Percentiles rank a stretch among this genome's conserved stretches.
phyloP scores from a whole-genome alignment of 2,888 invertebrate species.

The Camptogramma bilineatum region DNA sequence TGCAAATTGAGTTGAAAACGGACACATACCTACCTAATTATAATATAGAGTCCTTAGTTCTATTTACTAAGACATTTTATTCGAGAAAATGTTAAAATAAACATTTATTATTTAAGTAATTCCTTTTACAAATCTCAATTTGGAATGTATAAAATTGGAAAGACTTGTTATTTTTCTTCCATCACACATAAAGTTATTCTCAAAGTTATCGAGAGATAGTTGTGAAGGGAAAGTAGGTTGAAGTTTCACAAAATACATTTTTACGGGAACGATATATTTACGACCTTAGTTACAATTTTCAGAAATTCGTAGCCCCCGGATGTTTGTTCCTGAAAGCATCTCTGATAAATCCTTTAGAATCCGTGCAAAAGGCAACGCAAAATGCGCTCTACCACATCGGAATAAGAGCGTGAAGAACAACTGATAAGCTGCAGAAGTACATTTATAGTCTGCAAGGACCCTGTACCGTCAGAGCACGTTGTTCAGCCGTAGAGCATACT shows the following conservation, averaged over 20 bases:
- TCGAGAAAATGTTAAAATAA: no score
- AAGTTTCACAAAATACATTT: no score
- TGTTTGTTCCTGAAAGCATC: slow-evolving; percentile 42
- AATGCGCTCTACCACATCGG: slow-evolving; percentile 31
- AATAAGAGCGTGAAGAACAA: slow-evolving; percentile 33
- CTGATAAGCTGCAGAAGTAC: slow-evolving; percentile 55
- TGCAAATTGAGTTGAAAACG: neutral
- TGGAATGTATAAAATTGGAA: no score
- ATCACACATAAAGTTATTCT: no score
- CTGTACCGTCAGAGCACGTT: slow-evolving; percentile 49
- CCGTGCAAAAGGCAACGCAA: slow-evolving; percentile 20
- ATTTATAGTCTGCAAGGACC: slow-evolving; percentile 57
- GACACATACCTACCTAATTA: no score
- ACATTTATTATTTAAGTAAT: no score
- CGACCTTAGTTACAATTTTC: slow-evolving; percentile 15
- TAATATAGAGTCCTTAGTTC: no score
- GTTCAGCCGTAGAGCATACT: slow-evolving; percentile 49
- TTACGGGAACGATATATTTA: neutral
- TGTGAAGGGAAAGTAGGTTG: no score
- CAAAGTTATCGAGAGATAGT: no score
- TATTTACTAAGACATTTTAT: no score
- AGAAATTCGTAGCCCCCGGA: slow-evolving; percentile 47
- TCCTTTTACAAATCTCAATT: no score
- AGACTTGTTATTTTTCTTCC: no score
- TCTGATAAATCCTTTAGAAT: slow-evolving; percentile 26